Evolutionary conservation across 2,888 invertebrate genomes (phyloP).

Genomic region (Siphonodentalium dalli): DNA sequence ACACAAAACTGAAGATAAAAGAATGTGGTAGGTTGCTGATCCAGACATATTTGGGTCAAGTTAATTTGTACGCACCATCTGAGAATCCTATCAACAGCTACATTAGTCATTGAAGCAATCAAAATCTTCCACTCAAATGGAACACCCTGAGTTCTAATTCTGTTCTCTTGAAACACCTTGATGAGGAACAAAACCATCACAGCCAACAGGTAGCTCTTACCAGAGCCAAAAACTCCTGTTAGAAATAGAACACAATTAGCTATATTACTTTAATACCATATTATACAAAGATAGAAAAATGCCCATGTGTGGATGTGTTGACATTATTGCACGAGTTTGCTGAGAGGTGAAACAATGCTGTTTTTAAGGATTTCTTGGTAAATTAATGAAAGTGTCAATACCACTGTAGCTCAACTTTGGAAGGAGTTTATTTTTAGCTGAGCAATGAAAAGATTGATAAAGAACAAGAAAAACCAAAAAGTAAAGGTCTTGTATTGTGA

Average conservation of each 20-base stretch:
- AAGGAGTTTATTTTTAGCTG: too few relatives aligned
- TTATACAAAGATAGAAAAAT: too few relatives aligned
- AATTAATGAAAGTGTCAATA: too few relatives aligned
- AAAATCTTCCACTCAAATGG: slow-evolving; percentile 48
- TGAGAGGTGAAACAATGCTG: too few relatives aligned
- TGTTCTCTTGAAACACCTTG: slow-evolving; percentile 42
- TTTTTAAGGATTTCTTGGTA: too few relatives aligned
- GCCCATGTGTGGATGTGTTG: too few relatives aligned
- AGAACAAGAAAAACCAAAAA: too few relatives aligned
- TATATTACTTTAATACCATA: not conserved
- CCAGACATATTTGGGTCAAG: not conserved
- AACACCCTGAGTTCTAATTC: slow-evolving; percentile 29
- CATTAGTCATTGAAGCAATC: slow-evolving; percentile 59
- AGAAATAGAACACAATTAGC: not conserved
- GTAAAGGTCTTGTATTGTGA: too few relatives aligned
- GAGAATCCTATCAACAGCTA: slow-evolving; percentile 55
- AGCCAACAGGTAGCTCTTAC: slow-evolving; percentile 56
- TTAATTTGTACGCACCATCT: slow-evolving; percentile 32
- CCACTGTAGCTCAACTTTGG: too few relatives aligned
- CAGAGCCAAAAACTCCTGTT: slow-evolving; percentile 60
- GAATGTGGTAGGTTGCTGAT: not conserved
- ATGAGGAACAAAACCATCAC: slow-evolving; percentile 51
- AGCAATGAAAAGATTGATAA: too few relatives aligned
- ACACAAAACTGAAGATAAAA: not conserved
- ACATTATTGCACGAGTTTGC: too few relatives aligned